A percentile compares a stretch with the other conserved stretches of the same genome.
phyloP scores from a whole-genome alignment of 1,140 invertebrate species.

The Aphaenogaster rudis region DNA sequence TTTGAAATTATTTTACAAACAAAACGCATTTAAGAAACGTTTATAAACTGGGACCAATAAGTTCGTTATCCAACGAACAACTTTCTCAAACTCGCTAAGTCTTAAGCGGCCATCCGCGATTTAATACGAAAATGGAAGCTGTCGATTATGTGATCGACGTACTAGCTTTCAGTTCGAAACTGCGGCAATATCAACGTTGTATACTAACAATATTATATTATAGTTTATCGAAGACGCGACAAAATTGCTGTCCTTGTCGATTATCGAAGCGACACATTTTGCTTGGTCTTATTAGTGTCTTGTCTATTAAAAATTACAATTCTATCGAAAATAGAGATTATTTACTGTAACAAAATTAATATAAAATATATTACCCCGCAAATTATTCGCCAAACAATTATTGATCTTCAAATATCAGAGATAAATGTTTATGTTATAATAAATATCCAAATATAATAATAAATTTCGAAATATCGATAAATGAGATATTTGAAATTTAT shows the following conservation, averaged over 20 bases:
- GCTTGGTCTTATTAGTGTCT: conserved; percentile 2
- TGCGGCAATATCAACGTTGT: conserved; percentile 53
- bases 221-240: conserved; percentile 41
- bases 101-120: conserved; percentile 9
- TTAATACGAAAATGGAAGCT: conserved; percentile 64
- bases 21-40: background rate
- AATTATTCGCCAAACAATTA: background rate
- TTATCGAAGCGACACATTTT: conserved; percentile 33
- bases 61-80: conserved; percentile 6
- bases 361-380: background rate
- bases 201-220: conserved; percentile 49
- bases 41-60: conserved; percentile 25
- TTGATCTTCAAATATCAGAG: background rate
- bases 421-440: background rate
- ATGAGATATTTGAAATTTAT: conserved; percentile 5
- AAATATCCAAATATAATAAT: background rate
- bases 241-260: conserved; percentile 37
- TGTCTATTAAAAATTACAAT: background rate
- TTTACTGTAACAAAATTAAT: conserved; percentile 3
- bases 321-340: background rate
- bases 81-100: conserved; percentile 39
- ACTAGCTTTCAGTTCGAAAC: conserved; percentile 45
- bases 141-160: conserved; percentile 62
- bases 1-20: conserved; percentile 30
- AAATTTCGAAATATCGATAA: background rate